A percentile compares a stretch with the other conserved stretches of the same genome.
These are phyloP conservation scores for Rhabdophis nuchalis DNA, from an alignment of 2,797 vertebrate species.

Conservation along the genomic window DNA sequence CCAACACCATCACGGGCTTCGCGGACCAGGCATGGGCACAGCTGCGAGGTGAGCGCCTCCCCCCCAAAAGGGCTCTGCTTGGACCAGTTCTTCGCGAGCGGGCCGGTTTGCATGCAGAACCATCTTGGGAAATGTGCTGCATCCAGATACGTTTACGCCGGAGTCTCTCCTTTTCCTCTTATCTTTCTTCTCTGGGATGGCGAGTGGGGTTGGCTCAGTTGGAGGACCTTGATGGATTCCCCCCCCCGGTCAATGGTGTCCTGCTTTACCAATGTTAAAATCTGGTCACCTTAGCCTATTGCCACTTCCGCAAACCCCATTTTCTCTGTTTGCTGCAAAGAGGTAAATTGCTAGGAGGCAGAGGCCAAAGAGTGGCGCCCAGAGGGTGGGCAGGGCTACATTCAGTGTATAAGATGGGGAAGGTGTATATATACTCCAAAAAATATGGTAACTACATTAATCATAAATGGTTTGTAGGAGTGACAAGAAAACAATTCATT, in stretches of 20 bases:
- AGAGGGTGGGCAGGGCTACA: too few relatives aligned
- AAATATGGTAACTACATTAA: not conserved
- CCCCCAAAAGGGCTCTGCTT: not conserved
- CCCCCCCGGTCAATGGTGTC: too few relatives aligned
- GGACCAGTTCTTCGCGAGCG: not conserved
- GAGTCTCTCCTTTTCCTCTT: not conserved
- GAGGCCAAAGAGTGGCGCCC: too few relatives aligned
- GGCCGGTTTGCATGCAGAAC: not conserved
- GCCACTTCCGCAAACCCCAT: too few relatives aligned
- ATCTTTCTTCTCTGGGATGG: not conserved
- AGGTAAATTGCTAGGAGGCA: too few relatives aligned
- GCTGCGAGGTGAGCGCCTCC: conserved; percentile 68
- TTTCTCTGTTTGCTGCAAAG: too few relatives aligned
- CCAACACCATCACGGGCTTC: conserved; percentile 84
- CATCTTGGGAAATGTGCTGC: not conserved
- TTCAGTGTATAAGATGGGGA: too few relatives aligned
- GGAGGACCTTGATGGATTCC: not conserved
- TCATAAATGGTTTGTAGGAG: not conserved
- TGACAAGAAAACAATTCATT: not conserved
- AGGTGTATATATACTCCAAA: too few relatives aligned
- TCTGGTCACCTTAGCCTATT: too few relatives aligned
- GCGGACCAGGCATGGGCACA: conserved; percentile 72
- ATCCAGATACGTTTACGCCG: fast-evolving
- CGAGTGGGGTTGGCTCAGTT: not conserved
- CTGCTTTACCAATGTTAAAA: too few relatives aligned